A percentile compares a stretch with the other conserved stretches of the same genome.
Evolutionary conservation across 1,140 invertebrate genomes (phyloP).

Genomic region (Megalopta genalis): DNA sequence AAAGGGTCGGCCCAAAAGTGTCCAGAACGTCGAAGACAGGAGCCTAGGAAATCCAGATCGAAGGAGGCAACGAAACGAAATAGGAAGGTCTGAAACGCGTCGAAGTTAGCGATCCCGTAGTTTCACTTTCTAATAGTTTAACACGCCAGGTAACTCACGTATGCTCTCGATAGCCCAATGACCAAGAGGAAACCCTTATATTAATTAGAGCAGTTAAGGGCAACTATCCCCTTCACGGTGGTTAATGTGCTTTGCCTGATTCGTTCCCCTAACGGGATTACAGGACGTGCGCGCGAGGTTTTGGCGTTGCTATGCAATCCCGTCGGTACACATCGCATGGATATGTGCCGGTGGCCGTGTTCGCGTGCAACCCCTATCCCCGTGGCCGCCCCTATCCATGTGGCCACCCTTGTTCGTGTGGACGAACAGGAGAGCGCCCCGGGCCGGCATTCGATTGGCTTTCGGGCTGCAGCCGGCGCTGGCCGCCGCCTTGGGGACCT

Average conservation of each 20-base stretch:
- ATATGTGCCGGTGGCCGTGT: neutral
- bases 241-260: constrained; percentile 67
- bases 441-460: constrained; percentile 53
- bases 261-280: constrained; percentile 67
- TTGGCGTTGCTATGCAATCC: constrained; percentile 62
- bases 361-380: too few relatives aligned
- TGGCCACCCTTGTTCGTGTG: neutral
- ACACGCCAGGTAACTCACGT: constrained; percentile 26
- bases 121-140: constrained; percentile 29
- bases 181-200: constrained; percentile 65
- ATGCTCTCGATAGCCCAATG: constrained; percentile 45
- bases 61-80: too few relatives aligned
- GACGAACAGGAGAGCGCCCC: neutral
- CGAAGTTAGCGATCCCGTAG: neutral
- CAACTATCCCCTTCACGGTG: constrained; percentile 65
- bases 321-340: constrained; percentile 25
- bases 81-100: neutral
- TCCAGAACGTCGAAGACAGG: too few relatives aligned
- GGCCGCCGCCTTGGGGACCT: constrained; percentile 48
- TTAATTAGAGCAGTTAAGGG: constrained; percentile 68
- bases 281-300: constrained; percentile 56
- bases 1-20: too few relatives aligned
- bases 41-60: too few relatives aligned
- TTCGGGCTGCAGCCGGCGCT: constrained; percentile 42
- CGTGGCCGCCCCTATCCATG: neutral